Base-by-base conservation (phyloP, 2,797 vertebrate genomes). In the Pyrocephalus nanus region DNA sequence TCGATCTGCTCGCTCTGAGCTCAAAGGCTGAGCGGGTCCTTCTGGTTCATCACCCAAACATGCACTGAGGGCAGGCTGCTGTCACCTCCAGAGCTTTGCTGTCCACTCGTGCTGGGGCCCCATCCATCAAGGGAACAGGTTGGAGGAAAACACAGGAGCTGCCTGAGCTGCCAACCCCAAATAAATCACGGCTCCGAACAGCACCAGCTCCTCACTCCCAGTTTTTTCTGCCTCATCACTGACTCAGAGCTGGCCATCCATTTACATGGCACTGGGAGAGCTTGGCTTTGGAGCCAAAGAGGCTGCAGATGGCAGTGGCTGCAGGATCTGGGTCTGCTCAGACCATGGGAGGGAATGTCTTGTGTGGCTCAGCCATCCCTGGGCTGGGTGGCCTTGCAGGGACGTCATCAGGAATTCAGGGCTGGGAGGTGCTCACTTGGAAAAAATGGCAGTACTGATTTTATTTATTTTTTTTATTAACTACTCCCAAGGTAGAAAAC, bases 41-140 rank as follows among this genome's bases (percentile, higher is more conserved):
- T 92, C 72, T 93, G 93, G 96, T 95, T 96, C 94, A 91, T 77
- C 96, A 90, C 50, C 81, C 93, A 89, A 15, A 75, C n/a, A 27
- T 5, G 86, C 84, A 60, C 65, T 11, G 74, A 79, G 93, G 80
- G 66, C 96, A 88, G 51, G 72, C 77, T 94, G 87, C 86, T 43
- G 9, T 88, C 96, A 86, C 95, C 96, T 95, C 66, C 45, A 47
- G 53, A 79, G 69, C 86, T 62, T 45, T 84, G 86, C 90, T 94
- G 88, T 42, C 85, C 30, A 0, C 43, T 82, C 15, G 4, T 86
- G 88, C 87, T 90, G 70, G 85, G 74, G 29, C 66, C 85, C 61
- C 80, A 96, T 97, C 95, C 92, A 92, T 97, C 97, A 97, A 86
- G 50, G 0, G 29, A 90, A 48, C 60, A 40, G 83, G 74, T 23